Base-by-base conservation (phyloP, 2,888 invertebrate genomes). In the Heliconius ethilla region DNA sequence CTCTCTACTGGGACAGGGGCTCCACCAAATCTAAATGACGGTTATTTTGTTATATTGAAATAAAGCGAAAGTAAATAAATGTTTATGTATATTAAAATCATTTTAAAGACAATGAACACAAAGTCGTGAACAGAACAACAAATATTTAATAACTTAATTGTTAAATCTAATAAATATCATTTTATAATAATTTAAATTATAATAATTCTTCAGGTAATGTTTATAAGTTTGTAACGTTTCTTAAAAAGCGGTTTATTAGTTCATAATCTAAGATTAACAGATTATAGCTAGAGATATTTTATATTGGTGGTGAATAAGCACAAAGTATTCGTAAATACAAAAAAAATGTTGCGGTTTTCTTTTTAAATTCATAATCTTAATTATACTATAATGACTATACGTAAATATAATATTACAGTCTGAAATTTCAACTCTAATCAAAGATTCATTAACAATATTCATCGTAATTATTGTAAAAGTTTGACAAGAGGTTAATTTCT, bases 1-100 rank as follows among this genome's bases (percentile, higher is more conserved):
- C 89, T 97, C 97, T 81, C 97, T 94, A 84, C 97, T 97, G 0
- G 97, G 96, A 85, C 97, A 97, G 0, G 97, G 97, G 86, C 97
- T 97, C 97, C 97, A 97, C 97, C 97, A 97, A 59, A 97, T 96
- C 96, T 96, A 86, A 18, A 84, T 59, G 45, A 1, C 33, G 22
- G 0, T 29, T 22, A 80, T 55, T 65, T 15, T 18, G 66, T 11
- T 3, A n/a, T 59, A 25, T n/a, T 59, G 11, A 13, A 62, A 25
- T 5, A 4, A 15, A 27, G 15, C 6, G 15, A 27, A 25, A 63
- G 15, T 27, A 63, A 27, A 15, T 27, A 63, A 6, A 63, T 15
- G 27, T 1, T 10, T 62, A 27, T 6, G 15, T 27, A 4, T 27
- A 3, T 15, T 63, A 13, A 62, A 62, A 62, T 62, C 0, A 62